Evolutionary conservation across 2,888 invertebrate genomes (phyloP).

Genomic region (Trichogramma evanescens): DNA sequence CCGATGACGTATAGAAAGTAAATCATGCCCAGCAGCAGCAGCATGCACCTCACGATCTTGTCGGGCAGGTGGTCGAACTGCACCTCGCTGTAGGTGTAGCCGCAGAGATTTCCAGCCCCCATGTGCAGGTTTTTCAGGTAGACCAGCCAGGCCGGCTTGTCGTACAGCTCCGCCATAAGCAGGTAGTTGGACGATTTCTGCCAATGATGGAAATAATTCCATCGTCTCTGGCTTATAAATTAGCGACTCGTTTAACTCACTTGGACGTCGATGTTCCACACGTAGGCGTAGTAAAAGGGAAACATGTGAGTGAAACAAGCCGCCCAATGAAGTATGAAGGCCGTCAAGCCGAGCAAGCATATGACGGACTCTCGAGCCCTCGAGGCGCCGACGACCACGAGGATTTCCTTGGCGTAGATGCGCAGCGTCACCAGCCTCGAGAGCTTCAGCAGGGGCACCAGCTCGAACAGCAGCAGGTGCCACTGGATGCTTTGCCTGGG

Average conservation of each 20-base stretch:
- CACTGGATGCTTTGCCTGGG: constrained; percentile 26
- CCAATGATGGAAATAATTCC: too few species aligned
- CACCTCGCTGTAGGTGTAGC: constrained; percentile 32
- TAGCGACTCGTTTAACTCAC: neutral
- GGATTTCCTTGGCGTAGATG: constrained; percentile 28
- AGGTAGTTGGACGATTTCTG: constrained; percentile 23
- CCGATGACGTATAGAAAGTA: constrained; percentile 35
- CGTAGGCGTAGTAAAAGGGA: constrained; percentile 32
- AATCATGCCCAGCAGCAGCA: constrained; percentile 32
- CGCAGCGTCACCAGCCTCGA: constrained; percentile 31
- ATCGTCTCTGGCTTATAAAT: too few species aligned
- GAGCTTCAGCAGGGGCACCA: constrained; percentile 33
- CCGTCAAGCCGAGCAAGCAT: constrained; percentile 32
- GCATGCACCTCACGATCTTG: constrained; percentile 28
- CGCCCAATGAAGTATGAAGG: constrained; percentile 37
- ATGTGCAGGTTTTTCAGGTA: constrained; percentile 35
- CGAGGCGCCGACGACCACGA: constrained; percentile 28
- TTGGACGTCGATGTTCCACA: constrained; percentile 10
- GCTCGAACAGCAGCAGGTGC: constrained; percentile 28
- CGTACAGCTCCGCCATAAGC: constrained; percentile 22
- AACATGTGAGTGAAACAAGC: constrained; percentile 33
- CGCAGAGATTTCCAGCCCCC: constrained; percentile 35
- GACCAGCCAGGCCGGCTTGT: constrained; percentile 22
- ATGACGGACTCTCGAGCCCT: constrained; percentile 26
- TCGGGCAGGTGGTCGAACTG: constrained; percentile 27